Base-by-base conservation (phyloP, 2,888 invertebrate species). In the Patella pellucida region DNA sequence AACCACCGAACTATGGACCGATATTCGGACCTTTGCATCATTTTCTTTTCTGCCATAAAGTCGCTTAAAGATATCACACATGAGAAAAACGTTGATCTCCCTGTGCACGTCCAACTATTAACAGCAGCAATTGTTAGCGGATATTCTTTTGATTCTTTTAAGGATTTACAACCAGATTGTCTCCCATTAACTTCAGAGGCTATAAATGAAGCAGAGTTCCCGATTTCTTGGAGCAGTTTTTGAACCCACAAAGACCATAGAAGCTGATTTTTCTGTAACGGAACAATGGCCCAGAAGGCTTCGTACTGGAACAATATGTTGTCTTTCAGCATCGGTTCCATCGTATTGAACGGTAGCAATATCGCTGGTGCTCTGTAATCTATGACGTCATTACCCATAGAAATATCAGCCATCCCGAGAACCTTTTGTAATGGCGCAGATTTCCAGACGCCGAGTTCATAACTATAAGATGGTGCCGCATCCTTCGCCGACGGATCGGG, bases 51-150 rank as follows among this genome's bases (percentile, higher is more conserved):
- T 7, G 52, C 52, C 50, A 71, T 52, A 15, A 71, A 19, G 23
- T 71, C 16, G 9, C 51, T 71, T 16, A 71, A 27, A n/a, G 52
- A 51, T 71, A 52, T 50, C 41, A 71, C 52, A 71, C 71, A 71
- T 3, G 52, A 71, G 51, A 51, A 51, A 51, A 71, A 51, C 11
- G 71, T 19, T n/a, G 51, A 51, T 52, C 52, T 71, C 52, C n/a
- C 15, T 9, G 19, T 52, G 12, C 71, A 71, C 51, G 19, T 19
- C 71, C 71, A 71, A 51, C n/a, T 9, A 7, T 19, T 23, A 16
- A 71, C 19, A 23, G 19, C 11, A 0, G 11, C 23, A 2, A 14
- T 19, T 9, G 14, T 62, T 3, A 4, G 62, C 4, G 62, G 62
- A 62, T 14, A 23, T 12, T 19, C 19, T 19, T 19, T 62, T 41